These are phyloP conservation scores for Diachasma alloeum DNA, from an alignment of 1,140 invertebrate species.

Conservation along the genomic window DNA sequence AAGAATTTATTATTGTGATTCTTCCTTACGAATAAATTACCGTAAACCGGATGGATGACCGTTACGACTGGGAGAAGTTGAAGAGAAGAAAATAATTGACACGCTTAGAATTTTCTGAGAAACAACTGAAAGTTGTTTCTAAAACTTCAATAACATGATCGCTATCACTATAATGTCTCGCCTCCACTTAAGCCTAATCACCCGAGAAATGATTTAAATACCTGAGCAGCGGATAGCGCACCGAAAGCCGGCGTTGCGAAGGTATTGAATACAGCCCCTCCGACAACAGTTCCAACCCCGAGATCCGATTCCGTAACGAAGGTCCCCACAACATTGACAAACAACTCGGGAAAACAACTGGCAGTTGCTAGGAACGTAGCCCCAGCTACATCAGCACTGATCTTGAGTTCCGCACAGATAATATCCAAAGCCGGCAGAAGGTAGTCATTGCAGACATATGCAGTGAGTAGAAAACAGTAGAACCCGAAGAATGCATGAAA, in stretches of 20 bases:
- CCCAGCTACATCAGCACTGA: constrained; percentile 85
- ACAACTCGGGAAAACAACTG: constrained; percentile 89
- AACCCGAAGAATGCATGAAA: constrained; percentile 79
- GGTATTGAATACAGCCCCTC: constrained; percentile 88
- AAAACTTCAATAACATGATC: background rate
- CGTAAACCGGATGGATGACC: too few species aligned
- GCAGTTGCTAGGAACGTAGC: constrained; percentile 93
- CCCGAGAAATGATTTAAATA: constrained; percentile 49
- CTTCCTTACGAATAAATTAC: too few species aligned
- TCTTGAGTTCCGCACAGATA: constrained; percentile 77
- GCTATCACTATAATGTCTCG: background rate
- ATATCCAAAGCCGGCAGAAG: constrained; percentile 84
- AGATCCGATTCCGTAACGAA: constrained; percentile 80
- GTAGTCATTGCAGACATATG: constrained; percentile 87
- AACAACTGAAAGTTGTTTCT: background rate
- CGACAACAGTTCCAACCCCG: constrained; percentile 87
- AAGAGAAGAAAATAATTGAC: background rate
- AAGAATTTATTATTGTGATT: too few species aligned
- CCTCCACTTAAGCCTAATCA: background rate
- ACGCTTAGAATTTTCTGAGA: too few species aligned
- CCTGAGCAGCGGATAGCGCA: constrained; percentile 76
- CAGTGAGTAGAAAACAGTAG: constrained; percentile 81
- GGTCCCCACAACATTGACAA: constrained; percentile 87
- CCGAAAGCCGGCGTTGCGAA: constrained; percentile 87
- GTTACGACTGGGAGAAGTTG: too few species aligned